A percentile compares a stretch with the other conserved stretches of the same genome.
These are phyloP conservation scores for Sminthurinus signatus DNA, from an alignment of 1,140 invertebrate species.

Conservation along the genomic window DNA sequence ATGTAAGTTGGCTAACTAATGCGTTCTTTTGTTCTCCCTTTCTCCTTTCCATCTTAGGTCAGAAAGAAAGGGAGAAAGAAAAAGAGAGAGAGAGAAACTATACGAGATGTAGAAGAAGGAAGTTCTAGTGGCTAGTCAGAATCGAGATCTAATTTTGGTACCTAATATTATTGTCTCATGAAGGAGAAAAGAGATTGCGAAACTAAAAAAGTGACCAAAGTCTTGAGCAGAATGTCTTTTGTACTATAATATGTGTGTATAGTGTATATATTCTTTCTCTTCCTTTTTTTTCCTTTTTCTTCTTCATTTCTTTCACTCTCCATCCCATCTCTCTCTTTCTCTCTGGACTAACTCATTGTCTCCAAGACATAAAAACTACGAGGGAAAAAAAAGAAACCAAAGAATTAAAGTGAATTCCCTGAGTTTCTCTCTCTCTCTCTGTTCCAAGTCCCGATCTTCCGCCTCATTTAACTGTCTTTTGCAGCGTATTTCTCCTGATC, in stretches of 20 bases:
- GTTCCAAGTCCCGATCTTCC: slow-evolving; percentile 5
- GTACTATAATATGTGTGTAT: too few species aligned
- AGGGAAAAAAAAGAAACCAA: slow-evolving; percentile 10
- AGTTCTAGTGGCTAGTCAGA: slow-evolving; percentile 8
- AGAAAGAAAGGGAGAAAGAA: neutral
- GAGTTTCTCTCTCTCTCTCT: neutral
- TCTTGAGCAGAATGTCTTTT: neutral
- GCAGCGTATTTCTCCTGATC: slow-evolving; percentile 12
- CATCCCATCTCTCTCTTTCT: slow-evolving; percentile 7
- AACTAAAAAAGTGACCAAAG: slow-evolving; percentile 4
- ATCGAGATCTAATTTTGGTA: slow-evolving; percentile 9
- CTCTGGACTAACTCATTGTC: slow-evolving; percentile 11
- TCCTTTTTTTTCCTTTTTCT: neutral
- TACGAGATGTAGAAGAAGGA: neutral
- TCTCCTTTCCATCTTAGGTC: neutral
- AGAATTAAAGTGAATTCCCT: slow-evolving; percentile 11
- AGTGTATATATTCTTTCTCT: neutral
- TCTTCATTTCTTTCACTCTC: neutral
- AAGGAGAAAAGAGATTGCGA: slow-evolving; percentile 12
- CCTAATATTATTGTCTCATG: slow-evolving; percentile 14
- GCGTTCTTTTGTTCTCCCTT: neutral
- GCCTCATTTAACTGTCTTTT: slow-evolving; percentile 9
- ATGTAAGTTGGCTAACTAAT: neutral
- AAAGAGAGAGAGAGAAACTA: neutral
- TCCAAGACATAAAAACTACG: slow-evolving; percentile 10